Base-by-base conservation (phyloP, 2,797 vertebrate genomes). In the Poeciliopsis infans region DNA sequence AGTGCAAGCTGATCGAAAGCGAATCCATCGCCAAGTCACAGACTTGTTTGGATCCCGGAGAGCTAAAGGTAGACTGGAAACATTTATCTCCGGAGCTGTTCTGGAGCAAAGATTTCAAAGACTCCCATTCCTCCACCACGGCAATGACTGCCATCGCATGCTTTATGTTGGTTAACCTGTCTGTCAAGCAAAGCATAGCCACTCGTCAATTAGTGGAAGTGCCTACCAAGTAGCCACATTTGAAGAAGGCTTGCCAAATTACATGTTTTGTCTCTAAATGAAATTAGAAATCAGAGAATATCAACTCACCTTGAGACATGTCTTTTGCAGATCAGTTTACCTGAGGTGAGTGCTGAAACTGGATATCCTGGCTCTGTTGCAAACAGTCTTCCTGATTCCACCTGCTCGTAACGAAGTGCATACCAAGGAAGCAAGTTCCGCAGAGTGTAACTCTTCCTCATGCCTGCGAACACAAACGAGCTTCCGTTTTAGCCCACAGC, bases 221-320 rank as follows among this genome's bases (percentile, higher is more conserved):
- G 57, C 25, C 3, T 5, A 16, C 0, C 5, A 43, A 72, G 33
- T 18, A 13, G 28, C 28, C 36, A 20, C 36, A 75, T 43, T n/a
- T 45, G 41, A 41, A 33, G 6, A 5, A 45, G 12, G 25, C 36
- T 8, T 2, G 28, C 28, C 16, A 68, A n/a, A 68, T 45, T 53
- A 49, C 43, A 7, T 18, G 8, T n/a, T 20, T 81, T 16, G 33
- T 76, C 78, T 76, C 0, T 3, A 57, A 39, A 61, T 36, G 10
- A 51, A 79, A 64, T 49, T 39, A 23, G 0, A 10, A 39, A 76
- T n/a, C 33, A 39, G 16, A 73, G 57, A 31, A 64, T 0, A 4
- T 28, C 11, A 25, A 83, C 87, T 91, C 31, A 92, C 88, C 77
- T 47, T 69, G 77, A 0, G 75, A 43, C 88, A 92, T 91, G 77